Conservation (phyloP, 2,888 invertebrate genomes). For the Dasypolia templi region DNA sequence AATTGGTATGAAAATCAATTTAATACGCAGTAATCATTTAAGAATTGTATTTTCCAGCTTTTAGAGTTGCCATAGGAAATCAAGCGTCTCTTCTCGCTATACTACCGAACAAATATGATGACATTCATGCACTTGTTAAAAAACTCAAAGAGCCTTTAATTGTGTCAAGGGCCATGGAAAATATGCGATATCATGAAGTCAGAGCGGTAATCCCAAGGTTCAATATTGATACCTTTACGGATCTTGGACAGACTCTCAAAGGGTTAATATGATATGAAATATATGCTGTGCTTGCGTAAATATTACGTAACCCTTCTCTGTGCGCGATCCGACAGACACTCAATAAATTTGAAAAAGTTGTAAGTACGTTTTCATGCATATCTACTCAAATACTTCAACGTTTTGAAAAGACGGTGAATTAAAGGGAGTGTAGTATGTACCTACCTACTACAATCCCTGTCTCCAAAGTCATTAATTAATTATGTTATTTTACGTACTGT, state of each 20-base stretch:
- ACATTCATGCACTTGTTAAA: not conserved
- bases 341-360: no score
- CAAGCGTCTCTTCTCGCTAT: not conserved
- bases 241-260: not conserved
- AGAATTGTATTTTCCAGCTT: not conserved
- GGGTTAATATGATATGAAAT: not conserved
- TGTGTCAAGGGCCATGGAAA: not conserved
- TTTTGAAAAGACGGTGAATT: no score
- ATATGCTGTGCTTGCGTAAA: no score
- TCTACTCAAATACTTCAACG: no score
- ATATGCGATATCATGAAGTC: not conserved
- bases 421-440: no score
- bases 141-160: not conserved
- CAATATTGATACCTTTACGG: not conserved
- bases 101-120: not conserved
- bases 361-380: no score
- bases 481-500: no score
- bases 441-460: no score
- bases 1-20: no score
- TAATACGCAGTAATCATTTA: not conserved
- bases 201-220: not conserved
- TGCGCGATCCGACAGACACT: no score
- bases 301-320: no score
- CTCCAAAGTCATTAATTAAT: no score
- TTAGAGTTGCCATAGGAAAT: not conserved